Percentiles rank a stretch among this genome's conserved stretches.
phyloP scores from a whole-genome alignment of 2,113 vertebrate genomes.

The Dunckerocampus dactyliophorus region DNA sequence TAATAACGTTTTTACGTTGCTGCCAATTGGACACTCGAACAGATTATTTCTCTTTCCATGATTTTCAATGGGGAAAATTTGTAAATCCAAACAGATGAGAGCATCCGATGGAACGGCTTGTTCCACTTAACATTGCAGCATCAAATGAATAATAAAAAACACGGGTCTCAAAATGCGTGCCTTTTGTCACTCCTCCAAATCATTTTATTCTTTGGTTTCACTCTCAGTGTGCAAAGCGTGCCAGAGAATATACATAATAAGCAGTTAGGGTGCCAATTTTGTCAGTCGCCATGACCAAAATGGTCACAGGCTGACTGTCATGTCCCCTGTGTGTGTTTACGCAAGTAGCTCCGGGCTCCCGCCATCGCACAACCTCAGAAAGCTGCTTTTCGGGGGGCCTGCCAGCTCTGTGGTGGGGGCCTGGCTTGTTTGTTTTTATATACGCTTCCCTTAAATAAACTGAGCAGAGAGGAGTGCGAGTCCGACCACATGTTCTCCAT shows the following conservation, averaged over 20 bases:
- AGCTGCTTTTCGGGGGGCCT: conserved; percentile 50
- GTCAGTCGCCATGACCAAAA: conserved; percentile 71
- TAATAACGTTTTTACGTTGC: too few species aligned
- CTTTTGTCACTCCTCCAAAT: conserved; percentile 62
- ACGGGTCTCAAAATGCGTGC: conserved; percentile 27
- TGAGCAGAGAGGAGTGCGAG: conserved; percentile 52
- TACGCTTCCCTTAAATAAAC: conserved; percentile 72
- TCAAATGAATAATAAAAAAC: conserved; percentile 25
- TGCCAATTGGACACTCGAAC: too few species aligned
- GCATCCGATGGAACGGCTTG: too few species aligned
- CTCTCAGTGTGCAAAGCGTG: conserved; percentile 67
- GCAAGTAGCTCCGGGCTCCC: conserved; percentile 63
- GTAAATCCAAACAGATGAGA: too few species aligned
- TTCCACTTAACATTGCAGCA: conserved; percentile 13
- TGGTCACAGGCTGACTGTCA: conserved; percentile 66
- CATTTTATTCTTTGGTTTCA: conserved; percentile 68
- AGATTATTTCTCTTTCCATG: too few species aligned
- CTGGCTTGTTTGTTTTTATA: conserved; percentile 63
- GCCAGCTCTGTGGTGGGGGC: conserved; percentile 60
- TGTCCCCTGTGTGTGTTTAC: conserved; percentile 67
- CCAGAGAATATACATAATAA: conserved; percentile 75
- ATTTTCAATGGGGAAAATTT: too few species aligned
- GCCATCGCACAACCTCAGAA: conserved; percentile 66
- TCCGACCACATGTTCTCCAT: conserved; percentile 59
- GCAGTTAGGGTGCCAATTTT: conserved; percentile 64